Evolutionary conservation across 2,113 vertebrate species (phyloP), one percentile per base, ranked within the genome.

Genomic region (Gnathonemus longibarbis): DNA sequence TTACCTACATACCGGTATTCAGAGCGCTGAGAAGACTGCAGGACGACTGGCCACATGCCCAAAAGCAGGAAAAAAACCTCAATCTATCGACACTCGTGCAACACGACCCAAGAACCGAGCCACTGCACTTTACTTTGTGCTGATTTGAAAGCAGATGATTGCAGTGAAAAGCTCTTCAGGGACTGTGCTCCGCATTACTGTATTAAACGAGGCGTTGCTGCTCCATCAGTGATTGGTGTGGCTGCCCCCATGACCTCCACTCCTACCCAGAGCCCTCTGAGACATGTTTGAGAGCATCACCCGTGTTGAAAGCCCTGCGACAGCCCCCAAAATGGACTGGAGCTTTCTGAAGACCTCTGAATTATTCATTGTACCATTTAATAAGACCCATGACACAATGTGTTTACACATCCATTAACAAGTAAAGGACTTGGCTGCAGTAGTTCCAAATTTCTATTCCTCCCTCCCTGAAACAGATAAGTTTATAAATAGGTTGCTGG

Each of bases 311-410:
- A 89, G 62, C 66, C 7, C 46, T 21, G 13, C 11, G n/a, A 24
- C 56, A 52, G 77, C 39, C 66, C 83, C 83, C 39, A 83, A 66
- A 84, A 89, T 52, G 48, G 48, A 89, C n/a, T 31, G 56, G 66
- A 58, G 49, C 48, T 50, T 74, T 88, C 84, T 39, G 17, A 53
- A 46, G 24, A 24, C 2, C 27, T 31, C 66, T 87, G 77, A 58
- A 87, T 89, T 89, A 89, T 89, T 88, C 84, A 89, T 91, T 7
- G 7, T 35, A 24, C 19, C 88, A 58, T 84, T 89, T 87, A n/a
- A 87, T 35, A 80, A 49, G 62, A 80, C 35, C 46, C 50, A 15
- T 24, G 77, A 58, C 50, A 48, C 39, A 86, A 52, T 66, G 53
- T 53, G 84, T 86, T 86, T 87, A 66, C 77, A 58, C 19, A 56